These are phyloP conservation scores for Paramormyrops hopkinsi DNA, from an alignment of 2,797 vertebrate genomes.

Conservation along the genomic window DNA sequence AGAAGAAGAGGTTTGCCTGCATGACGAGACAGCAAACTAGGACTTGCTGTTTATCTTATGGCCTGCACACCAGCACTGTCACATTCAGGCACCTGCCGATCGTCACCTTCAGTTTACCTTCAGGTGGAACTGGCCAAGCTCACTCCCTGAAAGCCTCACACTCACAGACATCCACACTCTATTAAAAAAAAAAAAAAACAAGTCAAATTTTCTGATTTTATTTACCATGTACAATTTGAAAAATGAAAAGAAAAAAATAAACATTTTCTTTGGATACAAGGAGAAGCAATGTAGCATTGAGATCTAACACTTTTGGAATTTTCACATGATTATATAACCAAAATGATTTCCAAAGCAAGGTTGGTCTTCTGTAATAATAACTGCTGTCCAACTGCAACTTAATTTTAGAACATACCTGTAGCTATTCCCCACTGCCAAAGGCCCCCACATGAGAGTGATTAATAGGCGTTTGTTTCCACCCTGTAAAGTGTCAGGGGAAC, in stretches of 20 bases:
- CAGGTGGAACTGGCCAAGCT: background rate
- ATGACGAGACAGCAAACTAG: background rate
- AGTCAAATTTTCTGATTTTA: slow-evolving; percentile 7
- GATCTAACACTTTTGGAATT: background rate
- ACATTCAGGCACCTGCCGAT: background rate
- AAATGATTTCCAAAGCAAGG: background rate
- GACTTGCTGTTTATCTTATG: background rate
- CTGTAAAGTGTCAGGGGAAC: background rate
- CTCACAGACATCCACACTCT: background rate
- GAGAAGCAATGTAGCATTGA: background rate
- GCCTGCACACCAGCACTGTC: background rate
- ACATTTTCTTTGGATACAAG: slow-evolving; percentile 19
- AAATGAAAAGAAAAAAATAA: background rate
- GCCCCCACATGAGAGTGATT: background rate
- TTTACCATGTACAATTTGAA: slow-evolving; percentile 5
- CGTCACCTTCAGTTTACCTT: background rate
- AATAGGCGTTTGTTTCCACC: background rate
- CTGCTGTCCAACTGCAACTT: background rate
- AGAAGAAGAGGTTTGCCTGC: slow-evolving; percentile 20
- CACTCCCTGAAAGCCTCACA: background rate
- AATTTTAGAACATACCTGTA: background rate
- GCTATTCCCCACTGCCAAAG: background rate
- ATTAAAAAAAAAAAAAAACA: background rate
- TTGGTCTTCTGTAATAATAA: background rate
- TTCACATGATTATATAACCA: background rate